phyloP scores from a whole-genome alignment of 2,797 vertebrate species.

The Morelia viridis region DNA sequence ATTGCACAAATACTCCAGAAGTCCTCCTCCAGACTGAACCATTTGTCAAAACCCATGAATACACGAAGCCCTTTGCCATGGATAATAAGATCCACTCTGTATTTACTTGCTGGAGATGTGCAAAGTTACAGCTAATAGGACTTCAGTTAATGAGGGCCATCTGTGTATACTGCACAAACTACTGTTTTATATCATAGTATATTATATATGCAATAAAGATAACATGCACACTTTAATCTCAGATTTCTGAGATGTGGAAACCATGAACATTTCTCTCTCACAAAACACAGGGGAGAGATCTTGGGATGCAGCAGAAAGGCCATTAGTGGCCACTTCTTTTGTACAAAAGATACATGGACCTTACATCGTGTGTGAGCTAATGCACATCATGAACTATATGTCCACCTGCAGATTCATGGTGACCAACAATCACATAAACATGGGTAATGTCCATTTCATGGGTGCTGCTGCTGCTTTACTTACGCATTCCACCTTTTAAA shows the following conservation, averaged over 20 bases:
- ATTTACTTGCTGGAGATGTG: neutral
- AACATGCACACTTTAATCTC: no score
- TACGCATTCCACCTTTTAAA: slow-evolving; percentile 16
- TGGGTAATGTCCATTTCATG: neutral
- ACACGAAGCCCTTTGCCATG: neutral
- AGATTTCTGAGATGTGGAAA: neutral
- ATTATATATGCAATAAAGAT: no score
- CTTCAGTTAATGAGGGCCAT: neutral
- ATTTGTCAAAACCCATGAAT: neutral
- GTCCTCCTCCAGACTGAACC: neutral
- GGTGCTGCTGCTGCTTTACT: no score
- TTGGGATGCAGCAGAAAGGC: neutral
- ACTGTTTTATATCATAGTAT: neutral
- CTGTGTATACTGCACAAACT: neutral
- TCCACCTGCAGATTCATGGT: neutral
- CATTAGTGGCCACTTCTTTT: neutral
- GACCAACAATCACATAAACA: neutral
- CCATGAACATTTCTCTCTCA: neutral
- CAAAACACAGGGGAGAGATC: neutral
- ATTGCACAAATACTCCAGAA: neutral
- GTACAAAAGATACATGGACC: neutral
- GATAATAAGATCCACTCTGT: neutral
- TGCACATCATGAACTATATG: neutral
- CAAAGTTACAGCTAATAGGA: neutral
- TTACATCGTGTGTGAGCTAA: neutral